These are phyloP conservation scores for Embidobia sp. DNA, from an alignment of 2,888 invertebrate species.

Conservation along the genomic window DNA sequence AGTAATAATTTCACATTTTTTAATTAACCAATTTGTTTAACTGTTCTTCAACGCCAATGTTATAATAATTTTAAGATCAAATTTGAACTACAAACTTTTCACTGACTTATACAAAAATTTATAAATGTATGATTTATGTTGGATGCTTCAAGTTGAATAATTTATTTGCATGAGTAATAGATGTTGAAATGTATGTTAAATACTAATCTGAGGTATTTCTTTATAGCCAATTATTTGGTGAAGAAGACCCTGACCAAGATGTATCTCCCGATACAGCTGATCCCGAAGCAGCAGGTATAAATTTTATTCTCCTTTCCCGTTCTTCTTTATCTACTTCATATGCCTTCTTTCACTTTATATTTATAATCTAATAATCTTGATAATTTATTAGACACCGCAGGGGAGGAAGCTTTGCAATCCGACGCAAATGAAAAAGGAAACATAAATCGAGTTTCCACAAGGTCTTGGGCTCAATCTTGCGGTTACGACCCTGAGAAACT, in stretches of 20 bases:
- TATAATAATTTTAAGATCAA: no score
- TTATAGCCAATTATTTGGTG: conserved; percentile 96
- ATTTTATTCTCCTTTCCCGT: no score
- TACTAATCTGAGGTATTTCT: no score
- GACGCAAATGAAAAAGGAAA: conserved; percentile 83
- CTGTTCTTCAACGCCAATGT: no score
- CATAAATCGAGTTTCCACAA: conserved; percentile 86
- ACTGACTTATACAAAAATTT: no score
- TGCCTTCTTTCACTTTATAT: neutral
- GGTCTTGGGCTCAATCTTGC: conserved; percentile 92
- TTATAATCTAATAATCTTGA: neutral
- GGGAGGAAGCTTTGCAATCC: conserved; percentile 83
- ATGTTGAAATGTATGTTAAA: no score
- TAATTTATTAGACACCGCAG: conserved; percentile 82
- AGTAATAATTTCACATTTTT: conserved; percentile 83
- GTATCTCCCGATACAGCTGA: conserved; percentile 98
- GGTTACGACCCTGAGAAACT: conserved; percentile 92
- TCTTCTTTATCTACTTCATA: neutral
- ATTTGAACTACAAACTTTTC: no score
- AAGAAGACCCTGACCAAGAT: conserved; percentile 97
- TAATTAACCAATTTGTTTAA: no score
- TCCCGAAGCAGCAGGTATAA: conserved; percentile 90
- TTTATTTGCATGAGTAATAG: no score
- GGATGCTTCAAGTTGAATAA: no score
- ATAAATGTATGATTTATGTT: no score